Conservation (phyloP, 2,113 vertebrate species). For the Ochotona princeps region DNA sequence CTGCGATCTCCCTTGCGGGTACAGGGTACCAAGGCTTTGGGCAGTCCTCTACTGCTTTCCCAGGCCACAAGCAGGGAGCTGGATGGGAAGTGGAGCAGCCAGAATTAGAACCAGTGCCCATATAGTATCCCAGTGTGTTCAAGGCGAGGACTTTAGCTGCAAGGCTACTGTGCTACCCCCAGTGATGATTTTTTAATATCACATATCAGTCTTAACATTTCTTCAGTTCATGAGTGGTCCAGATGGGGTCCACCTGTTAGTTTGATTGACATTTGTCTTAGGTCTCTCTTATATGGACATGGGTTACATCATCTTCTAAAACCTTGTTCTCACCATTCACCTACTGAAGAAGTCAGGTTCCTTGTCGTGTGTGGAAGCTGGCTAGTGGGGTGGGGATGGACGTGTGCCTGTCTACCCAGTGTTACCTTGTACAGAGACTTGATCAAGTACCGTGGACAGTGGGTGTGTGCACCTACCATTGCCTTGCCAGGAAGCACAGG, state of each 20-base stretch:
- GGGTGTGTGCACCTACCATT: accelerated
- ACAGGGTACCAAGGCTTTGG: no score
- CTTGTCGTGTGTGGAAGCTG: neutral
- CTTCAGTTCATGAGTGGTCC: neutral
- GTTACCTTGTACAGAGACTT: neutral
- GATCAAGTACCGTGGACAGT: neutral
- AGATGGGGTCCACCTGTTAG: neutral
- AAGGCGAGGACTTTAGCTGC: no score
- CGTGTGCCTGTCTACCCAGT: accelerated
- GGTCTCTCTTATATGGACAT: neutral
- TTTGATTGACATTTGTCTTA: neutral
- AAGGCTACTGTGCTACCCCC: neutral
- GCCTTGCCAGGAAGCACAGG: neutral
- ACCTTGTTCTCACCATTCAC: neutral
- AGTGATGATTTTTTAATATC: neutral
- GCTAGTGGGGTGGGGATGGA: neutral
- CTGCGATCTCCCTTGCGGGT: no score
- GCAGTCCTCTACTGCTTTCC: no score
- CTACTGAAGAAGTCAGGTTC: neutral
- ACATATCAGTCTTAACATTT: neutral
- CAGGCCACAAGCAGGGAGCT: no score
- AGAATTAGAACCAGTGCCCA: no score
- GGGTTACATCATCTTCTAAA: neutral
- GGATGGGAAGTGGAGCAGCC: no score
- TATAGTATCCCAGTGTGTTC: no score